Evolutionary conservation across 2,113 vertebrate genomes (phyloP).

Genomic region (Chaetorhynchus papuensis): DNA sequence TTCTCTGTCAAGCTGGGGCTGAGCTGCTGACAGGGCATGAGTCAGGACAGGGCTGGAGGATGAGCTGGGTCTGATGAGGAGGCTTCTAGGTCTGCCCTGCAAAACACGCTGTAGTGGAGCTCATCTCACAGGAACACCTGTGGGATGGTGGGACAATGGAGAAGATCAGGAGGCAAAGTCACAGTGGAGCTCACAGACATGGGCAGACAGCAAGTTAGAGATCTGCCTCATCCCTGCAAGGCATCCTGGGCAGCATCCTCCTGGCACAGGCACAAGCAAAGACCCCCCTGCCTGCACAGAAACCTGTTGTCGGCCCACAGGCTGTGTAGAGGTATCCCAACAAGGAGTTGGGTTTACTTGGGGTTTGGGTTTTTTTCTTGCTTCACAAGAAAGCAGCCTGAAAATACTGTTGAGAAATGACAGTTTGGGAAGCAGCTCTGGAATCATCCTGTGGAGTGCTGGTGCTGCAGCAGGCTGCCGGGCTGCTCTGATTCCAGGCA

Average conservation of each 20-base stretch:
- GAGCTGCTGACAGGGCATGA: not conserved
- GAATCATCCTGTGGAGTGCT: not conserved
- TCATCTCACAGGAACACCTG: accelerated
- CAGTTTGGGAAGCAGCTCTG: not conserved
- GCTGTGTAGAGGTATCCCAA: not conserved
- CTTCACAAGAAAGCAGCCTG: not conserved
- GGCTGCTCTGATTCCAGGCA: not conserved
- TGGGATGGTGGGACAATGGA: not conserved
- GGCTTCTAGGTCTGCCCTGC: not conserved
- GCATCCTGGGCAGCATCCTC: not conserved
- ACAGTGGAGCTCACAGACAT: accelerated
- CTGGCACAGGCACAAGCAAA: accelerated
- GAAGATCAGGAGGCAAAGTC: not conserved
- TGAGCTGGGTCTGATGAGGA: not conserved
- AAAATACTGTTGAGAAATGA: not conserved
- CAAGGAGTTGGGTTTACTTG: not conserved
- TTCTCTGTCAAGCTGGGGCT: not conserved
- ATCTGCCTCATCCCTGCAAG: not conserved
- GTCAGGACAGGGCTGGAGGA: not conserved
- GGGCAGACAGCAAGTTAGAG: not conserved
- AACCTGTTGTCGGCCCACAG: not conserved
- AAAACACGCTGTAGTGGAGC: accelerated
- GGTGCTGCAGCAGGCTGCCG: not conserved
- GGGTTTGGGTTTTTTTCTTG: not conserved
- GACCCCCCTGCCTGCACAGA: not conserved